Conservation (phyloP, 2,888 invertebrate genomes). For the Stratiomys singularior region DNA sequence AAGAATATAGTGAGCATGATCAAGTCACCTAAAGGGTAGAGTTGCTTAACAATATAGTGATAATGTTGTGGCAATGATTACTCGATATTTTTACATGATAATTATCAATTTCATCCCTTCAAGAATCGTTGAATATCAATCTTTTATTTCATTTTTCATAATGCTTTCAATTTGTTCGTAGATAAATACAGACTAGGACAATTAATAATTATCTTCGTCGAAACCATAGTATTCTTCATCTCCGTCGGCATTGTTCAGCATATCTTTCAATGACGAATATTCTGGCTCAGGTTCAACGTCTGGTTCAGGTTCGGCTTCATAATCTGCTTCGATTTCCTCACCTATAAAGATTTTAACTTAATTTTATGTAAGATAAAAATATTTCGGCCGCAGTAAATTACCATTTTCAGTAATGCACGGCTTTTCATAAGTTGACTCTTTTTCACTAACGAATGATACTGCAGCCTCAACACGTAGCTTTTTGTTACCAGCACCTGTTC, state of each 20-base stretch:
- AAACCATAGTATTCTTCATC: constrained; percentile 75
- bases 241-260: constrained; percentile 73
- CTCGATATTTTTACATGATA: too few relatives aligned
- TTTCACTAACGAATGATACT: constrained; percentile 32
- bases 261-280: constrained; percentile 69
- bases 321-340: constrained; percentile 61
- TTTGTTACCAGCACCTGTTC: constrained; percentile 58
- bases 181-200: not conserved
- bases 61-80: too few relatives aligned
- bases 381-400: not conserved
- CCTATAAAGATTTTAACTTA: not conserved
- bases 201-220: constrained; percentile 73
- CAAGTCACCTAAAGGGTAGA: too few relatives aligned
- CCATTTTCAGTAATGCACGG: constrained; percentile 56
- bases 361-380: not conserved
- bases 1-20: too few relatives aligned
- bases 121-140: too few relatives aligned
- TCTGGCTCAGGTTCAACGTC: constrained; percentile 64
- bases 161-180: too few relatives aligned
- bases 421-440: constrained; percentile 47
- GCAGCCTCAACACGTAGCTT: constrained; percentile 54
- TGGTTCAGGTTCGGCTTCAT: constrained; percentile 63
- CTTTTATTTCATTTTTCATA: too few relatives aligned
- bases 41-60: too few relatives aligned
- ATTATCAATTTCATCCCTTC: too few relatives aligned